A percentile compares a stretch with the other conserved stretches of the same genome.
These are phyloP conservation scores for Charadrius vociferus DNA, from an alignment of 2,113 vertebrate species.

Conservation along the genomic window DNA sequence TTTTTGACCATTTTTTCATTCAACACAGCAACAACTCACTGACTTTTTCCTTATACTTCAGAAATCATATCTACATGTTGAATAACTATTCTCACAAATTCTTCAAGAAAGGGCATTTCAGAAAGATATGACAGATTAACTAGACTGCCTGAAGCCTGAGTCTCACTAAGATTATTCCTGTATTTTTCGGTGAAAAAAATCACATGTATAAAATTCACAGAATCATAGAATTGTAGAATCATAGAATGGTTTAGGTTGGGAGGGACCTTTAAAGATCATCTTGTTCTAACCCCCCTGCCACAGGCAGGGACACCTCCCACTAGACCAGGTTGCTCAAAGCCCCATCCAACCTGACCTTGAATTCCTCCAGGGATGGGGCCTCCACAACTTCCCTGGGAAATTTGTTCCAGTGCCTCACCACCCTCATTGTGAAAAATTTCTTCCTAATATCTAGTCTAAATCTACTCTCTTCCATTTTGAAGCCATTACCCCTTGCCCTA, in stretches of 20 bases:
- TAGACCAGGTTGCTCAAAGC: not conserved
- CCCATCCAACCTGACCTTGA: not conserved
- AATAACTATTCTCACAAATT: not conserved
- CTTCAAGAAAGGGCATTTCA: not conserved
- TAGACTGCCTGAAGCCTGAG: not conserved
- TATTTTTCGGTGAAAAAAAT: not conserved
- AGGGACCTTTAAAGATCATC: not conserved
- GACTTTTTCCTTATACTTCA: not conserved
- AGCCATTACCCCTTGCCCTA: not conserved
- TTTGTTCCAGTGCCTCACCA: not conserved
- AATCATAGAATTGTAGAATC: not conserved
- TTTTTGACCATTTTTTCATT: not conserved
- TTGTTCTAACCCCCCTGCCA: not conserved
- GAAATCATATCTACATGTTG: not conserved
- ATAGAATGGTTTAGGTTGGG: not conserved
- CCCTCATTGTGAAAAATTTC: not conserved
- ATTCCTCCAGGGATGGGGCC: not conserved
- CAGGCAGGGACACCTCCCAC: not conserved
- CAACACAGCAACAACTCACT: not conserved
- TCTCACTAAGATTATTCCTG: not conserved
- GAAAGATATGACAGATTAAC: not conserved
- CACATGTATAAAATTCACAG: not conserved
- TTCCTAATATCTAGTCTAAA: not conserved
- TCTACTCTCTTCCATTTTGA: not conserved
- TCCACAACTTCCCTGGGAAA: not conserved